Evolutionary conservation across 2,888 invertebrate genomes (phyloP), one percentile per base, ranked within the genome.

Genomic region (Pasiphila rectangulata): DNA sequence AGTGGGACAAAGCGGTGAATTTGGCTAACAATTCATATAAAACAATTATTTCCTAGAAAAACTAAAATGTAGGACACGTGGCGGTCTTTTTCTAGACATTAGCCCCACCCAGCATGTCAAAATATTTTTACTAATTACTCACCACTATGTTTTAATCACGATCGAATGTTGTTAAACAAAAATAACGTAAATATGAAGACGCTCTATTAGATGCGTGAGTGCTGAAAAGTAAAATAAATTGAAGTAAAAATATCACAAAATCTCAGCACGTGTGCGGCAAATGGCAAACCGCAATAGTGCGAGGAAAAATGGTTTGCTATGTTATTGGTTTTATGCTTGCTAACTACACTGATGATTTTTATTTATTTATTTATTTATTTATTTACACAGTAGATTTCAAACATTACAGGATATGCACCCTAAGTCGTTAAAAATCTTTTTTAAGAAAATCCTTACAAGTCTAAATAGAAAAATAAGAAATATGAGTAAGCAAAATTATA

Each of bases 211-310:
- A 60, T 64, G 65, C 64, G 69, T 56, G 66, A 67, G 67, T 65
- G 71, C 72, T 77, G 75, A 66, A 81, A 84, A 77, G 64, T 74
- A 75, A 77, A 80, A 69, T 74, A 73, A 75, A 74, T 79, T 67
- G 56, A 45, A 69, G 67, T 79, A 81, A 85, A 85, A 84, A 85
- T 86, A 85, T 83, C 81, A 85, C 83, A 86, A 86, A 83, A 75
- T 74, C 75, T 75, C 79, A 81, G 86, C 87, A 88, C 88, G 85
- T 88, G 88, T 87, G 85, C 87, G 83, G 83, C 81, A 77, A 81
- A 81, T 79, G 80, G 83, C 80, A 85, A 83, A 83, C 81, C 77
- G 83, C 83, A 83, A 72, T 73, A 76, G 69, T 66, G 45, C 45
- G 40, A 32, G 35, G 34, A 38, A 49, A 47, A 42, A 30, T 23